Evolutionary conservation across 2,113 vertebrate species (phyloP).

Genomic region (Emberiza fucata): DNA sequence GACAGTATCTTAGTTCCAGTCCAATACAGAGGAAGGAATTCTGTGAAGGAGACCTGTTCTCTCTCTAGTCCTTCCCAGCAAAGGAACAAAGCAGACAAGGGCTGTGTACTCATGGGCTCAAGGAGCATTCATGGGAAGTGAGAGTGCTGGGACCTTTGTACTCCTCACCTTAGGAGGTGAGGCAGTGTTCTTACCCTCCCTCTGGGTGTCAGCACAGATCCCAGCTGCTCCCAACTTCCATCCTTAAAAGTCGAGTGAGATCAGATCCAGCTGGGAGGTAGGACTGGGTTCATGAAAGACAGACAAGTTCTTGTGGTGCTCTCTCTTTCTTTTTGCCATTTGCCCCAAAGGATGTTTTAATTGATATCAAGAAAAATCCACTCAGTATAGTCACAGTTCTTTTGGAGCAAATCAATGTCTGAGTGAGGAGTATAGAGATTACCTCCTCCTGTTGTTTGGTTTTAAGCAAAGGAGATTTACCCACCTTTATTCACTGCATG

Average conservation of each 20-base stretch:
- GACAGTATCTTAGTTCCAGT: not conserved
- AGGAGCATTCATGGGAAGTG: not conserved
- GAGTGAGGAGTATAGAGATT: not conserved
- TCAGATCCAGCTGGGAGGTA: not conserved
- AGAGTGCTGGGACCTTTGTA: not conserved
- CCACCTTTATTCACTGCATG: not conserved
- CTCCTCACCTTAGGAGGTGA: not conserved
- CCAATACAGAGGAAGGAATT: not conserved
- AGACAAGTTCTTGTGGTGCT: not conserved
- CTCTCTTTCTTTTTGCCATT: not conserved
- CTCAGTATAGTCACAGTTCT: not conserved
- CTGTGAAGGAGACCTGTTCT: not conserved
- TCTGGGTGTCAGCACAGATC: not conserved
- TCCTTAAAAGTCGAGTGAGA: not conserved
- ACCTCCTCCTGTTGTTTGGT: not conserved
- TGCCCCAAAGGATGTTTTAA: not conserved
- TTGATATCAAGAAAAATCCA: not conserved
- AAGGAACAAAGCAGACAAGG: not conserved
- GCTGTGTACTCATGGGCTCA: not conserved
- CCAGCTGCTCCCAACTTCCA: not conserved
- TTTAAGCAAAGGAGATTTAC: not conserved
- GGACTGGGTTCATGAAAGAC: not conserved
- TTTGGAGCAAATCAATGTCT: not conserved
- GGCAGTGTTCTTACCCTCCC: not conserved
- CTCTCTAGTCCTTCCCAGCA: not conserved